Evolutionary conservation across 2,888 invertebrate genomes (phyloP).

Genomic region (Archaeoteleia sp.): DNA sequence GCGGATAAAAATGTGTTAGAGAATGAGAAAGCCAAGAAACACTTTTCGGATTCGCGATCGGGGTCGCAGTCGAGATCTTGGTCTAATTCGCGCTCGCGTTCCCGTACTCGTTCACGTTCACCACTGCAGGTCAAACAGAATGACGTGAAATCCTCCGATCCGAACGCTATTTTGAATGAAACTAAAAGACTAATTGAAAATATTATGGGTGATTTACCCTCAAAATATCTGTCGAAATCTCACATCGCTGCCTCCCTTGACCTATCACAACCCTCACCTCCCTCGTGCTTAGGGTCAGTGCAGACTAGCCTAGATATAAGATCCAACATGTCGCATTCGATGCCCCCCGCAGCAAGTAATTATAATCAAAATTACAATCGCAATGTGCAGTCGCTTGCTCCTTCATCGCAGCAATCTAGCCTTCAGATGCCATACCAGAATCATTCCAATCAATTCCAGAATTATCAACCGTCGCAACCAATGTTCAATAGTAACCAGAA

Average conservation of each 20-base stretch:
- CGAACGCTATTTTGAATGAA: slow-evolving; percentile 76
- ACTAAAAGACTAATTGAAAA: slow-evolving; percentile 80
- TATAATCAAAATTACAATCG: slow-evolving; percentile 59
- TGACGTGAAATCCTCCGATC: slow-evolving; percentile 66
- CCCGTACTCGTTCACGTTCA: no score
- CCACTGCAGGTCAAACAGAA: slow-evolving; percentile 61
- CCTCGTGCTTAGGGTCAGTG: no score
- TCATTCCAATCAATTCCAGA: slow-evolving; percentile 61
- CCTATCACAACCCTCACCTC: slow-evolving; percentile 9
- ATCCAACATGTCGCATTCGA: slow-evolving; percentile 5
- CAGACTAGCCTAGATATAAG: slow-evolving; percentile 6
- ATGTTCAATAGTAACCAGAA: slow-evolving; percentile 59
- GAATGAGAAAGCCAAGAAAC: slow-evolving; percentile 77
- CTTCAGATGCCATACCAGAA: slow-evolving; percentile 52
- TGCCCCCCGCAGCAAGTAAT: slow-evolving; percentile 31
- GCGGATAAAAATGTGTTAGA: slow-evolving; percentile 84
- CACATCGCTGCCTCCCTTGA: slow-evolving; percentile 51
- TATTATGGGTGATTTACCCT: slow-evolving; percentile 78
- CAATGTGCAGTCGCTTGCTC: slow-evolving; percentile 28
- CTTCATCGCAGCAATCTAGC: slow-evolving; percentile 25
- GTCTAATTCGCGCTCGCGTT: slow-evolving; percentile 60
- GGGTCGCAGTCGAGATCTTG: slow-evolving; percentile 68
- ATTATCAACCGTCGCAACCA: slow-evolving; percentile 58
- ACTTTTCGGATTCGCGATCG: slow-evolving; percentile 61
- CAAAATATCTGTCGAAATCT: slow-evolving; percentile 67